These are phyloP conservation scores for Allolobophora icterica DNA, from an alignment of 2,888 invertebrate species.

Conservation along the genomic window DNA sequence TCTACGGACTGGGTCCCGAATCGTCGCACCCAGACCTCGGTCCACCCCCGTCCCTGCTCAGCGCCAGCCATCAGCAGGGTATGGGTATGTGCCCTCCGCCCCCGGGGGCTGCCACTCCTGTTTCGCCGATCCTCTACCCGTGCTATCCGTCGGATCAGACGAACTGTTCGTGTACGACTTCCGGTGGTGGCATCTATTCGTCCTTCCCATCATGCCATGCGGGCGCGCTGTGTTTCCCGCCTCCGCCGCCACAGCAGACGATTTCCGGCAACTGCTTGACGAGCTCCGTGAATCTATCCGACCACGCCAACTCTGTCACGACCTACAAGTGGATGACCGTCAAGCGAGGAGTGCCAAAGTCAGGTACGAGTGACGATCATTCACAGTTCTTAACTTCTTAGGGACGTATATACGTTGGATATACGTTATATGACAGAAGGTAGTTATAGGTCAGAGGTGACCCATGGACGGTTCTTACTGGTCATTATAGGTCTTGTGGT, in stretches of 20 bases:
- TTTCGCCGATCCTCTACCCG: slow-evolving; percentile 19
- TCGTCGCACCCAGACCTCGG: slow-evolving; percentile 21
- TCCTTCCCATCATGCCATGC: slow-evolving; percentile 32
- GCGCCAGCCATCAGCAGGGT: slow-evolving; percentile 1
- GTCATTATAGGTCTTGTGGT: too few relatives aligned
- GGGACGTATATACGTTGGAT: background rate
- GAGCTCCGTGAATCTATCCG: slow-evolving; percentile 1
- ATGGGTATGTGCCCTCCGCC: slow-evolving; percentile 12
- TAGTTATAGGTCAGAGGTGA: background rate
- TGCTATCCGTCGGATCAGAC: slow-evolving; percentile 30
- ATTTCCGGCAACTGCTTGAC: slow-evolving; percentile 39
- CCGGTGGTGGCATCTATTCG: slow-evolving; percentile 21
- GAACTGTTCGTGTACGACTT: slow-evolving; percentile 7
- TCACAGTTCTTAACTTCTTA: background rate
- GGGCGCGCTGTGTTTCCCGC: slow-evolving; percentile 26
- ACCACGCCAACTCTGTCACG: slow-evolving; percentile 66
- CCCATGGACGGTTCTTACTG: too few relatives aligned
- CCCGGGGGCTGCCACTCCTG: slow-evolving; percentile 13
- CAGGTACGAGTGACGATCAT: slow-evolving; percentile 69
- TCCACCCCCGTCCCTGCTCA: slow-evolving; percentile 22
- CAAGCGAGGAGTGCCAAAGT: slow-evolving; percentile 93
- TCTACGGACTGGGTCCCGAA: slow-evolving; percentile 21
- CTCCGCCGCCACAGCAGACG: slow-evolving; percentile 29
- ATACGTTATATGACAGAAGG: background rate
- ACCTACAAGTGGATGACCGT: slow-evolving; percentile 99